phyloP scores from a whole-genome alignment of 2,113 vertebrate genomes.

The Eleginops maclovinus region DNA sequence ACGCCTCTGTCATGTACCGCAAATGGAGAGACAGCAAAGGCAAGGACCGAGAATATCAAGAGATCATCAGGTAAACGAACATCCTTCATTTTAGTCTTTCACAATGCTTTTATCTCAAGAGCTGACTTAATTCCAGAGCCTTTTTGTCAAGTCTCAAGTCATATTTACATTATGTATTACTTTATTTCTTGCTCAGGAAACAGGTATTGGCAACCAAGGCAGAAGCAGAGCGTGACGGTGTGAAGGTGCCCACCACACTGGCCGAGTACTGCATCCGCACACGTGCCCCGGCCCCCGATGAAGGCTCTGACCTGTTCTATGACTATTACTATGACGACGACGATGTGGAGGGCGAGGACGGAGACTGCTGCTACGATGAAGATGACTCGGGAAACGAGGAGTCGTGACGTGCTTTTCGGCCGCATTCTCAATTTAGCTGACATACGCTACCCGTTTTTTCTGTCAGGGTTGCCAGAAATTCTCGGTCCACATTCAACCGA shows the following conservation, averaged over 20 bases:
- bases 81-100: not conserved
- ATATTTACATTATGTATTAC: not conserved
- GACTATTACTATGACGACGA: conserved; percentile 96
- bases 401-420: conserved; percentile 86
- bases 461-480: conserved; percentile 63
- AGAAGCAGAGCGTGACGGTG: conserved; percentile 92
- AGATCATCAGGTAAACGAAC: conserved; percentile 82
- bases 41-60: conserved; percentile 85
- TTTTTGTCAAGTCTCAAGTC: not conserved
- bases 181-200: conserved; percentile 82
- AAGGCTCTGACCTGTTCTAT: conserved; percentile 95
- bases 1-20: conserved; percentile 86
- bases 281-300: conserved; percentile 89
- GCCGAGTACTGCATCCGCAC: conserved; percentile 97
- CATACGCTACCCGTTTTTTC: conserved; percentile 46
- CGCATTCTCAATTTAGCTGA: conserved; percentile 37
- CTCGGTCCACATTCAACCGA: conserved; percentile 54
- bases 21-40: conserved; percentile 87
- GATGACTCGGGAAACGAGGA: conserved; percentile 95
- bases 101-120: not conserved
- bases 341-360: conserved; percentile 86
- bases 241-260: conserved; percentile 96
- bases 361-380: conserved; percentile 92
- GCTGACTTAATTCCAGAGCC: not conserved
- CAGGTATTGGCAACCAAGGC: conserved; percentile 95